Conservation (phyloP, 1,140 invertebrate genomes). For the Pygmarrhopalites habei region DNA sequence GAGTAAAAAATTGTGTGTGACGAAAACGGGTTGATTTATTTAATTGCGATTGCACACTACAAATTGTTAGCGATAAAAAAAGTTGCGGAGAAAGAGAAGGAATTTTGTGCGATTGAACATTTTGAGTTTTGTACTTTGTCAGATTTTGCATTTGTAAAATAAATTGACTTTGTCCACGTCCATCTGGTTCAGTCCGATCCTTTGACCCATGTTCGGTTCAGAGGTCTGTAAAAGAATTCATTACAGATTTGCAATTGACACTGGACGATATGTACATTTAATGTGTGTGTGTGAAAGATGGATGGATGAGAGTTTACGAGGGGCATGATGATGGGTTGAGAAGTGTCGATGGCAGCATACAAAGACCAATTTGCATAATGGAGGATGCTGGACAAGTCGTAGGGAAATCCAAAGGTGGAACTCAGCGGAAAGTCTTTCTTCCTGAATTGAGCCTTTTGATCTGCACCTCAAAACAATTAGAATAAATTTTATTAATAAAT, state of each 20-base stretch:
- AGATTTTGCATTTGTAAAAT: constrained; percentile 19
- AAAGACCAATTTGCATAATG: constrained; percentile 48
- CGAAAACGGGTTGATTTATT: no score
- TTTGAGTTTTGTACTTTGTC: no score
- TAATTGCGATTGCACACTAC: no score
- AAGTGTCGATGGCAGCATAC: constrained; percentile 20
- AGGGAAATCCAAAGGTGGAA: constrained; percentile 16
- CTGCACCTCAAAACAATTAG: no score
- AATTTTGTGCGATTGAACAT: no score
- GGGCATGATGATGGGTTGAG: constrained; percentile 2
- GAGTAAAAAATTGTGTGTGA: no score
- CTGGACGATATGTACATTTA: background rate
- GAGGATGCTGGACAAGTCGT: constrained; percentile 41
- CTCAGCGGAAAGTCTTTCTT: background rate
- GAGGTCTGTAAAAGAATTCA: no score
- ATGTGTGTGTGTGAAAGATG: background rate
- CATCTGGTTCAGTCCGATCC: constrained; percentile 56
- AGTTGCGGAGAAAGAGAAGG: no score
- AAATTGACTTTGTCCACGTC: constrained; percentile 52
- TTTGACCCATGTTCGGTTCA: constrained; percentile 51
- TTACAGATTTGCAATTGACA: background rate
- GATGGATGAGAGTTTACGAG: no score
- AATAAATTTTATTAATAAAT: no score
- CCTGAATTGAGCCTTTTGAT: background rate
- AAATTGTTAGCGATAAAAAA: no score